phyloP scores from a whole-genome alignment of 2,797 vertebrate species.

The Enteromius mattozi region DNA sequence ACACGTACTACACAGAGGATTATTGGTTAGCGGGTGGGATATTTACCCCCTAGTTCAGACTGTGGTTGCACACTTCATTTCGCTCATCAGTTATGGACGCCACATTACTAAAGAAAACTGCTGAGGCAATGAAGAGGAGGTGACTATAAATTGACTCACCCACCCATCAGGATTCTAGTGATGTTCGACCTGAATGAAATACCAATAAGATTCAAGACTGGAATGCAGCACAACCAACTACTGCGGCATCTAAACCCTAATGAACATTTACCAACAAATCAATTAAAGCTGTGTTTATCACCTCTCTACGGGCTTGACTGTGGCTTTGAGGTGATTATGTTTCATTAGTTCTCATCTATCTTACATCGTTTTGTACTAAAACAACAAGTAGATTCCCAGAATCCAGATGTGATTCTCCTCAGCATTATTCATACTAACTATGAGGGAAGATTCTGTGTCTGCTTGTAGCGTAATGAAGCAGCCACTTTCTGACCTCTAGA shows the following conservation, averaged over 20 bases:
- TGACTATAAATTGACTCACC: slow-evolving; percentile 16
- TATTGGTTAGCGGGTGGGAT: not conserved
- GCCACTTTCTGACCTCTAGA: not conserved
- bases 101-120: not conserved
- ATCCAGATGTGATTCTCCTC: not conserved
- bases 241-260: not conserved
- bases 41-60: slow-evolving; percentile 2
- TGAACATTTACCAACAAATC: slow-evolving; percentile 26
- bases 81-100: not conserved
- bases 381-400: not conserved
- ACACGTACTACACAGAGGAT: not conserved
- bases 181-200: slow-evolving; percentile 28
- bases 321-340: not conserved
- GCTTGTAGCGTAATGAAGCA: not conserved
- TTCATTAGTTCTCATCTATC: slow-evolving; percentile 22
- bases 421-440: slow-evolving; percentile 1
- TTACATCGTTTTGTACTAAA: not conserved
- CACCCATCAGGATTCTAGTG: slow-evolving; percentile 3
- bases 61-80: slow-evolving; percentile 8
- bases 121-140: not conserved
- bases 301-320: not conserved
- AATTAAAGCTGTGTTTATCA: slow-evolving; percentile 18
- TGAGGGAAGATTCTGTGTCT: not conserved
- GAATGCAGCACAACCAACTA: slow-evolving; percentile 22
- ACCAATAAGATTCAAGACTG: slow-evolving; percentile 14